Conservation (phyloP, 2,888 invertebrate genomes). For the Pyrocoelia pectoralis region DNA sequence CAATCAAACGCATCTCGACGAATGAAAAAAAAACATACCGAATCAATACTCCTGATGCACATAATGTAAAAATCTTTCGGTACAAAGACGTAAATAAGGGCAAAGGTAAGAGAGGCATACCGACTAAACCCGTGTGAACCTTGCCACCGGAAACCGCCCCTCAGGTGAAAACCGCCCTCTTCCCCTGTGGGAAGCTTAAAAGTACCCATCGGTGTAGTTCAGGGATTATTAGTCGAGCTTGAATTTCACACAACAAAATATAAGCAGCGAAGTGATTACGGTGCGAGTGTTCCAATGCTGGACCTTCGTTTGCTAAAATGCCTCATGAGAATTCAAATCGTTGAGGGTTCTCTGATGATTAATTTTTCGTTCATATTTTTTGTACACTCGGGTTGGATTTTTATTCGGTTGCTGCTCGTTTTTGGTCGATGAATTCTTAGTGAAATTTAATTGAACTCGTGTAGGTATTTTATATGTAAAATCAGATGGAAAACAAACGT, state of each 20-base stretch:
- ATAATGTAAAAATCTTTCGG: neutral
- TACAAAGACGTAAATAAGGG: slow-evolving; percentile 1
- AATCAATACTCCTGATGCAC: neutral
- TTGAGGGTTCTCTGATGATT: slow-evolving; percentile 26
- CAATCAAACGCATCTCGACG: slow-evolving; percentile 44
- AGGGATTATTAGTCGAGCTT: slow-evolving; percentile 57
- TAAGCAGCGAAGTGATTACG: slow-evolving; percentile 43
- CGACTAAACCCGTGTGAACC: slow-evolving; percentile 52
- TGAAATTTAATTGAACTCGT: too few species aligned
- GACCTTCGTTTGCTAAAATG: slow-evolving; percentile 34
- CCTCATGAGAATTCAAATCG: slow-evolving; percentile 34
- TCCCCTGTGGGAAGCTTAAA: slow-evolving; percentile 55
- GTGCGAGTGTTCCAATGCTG: slow-evolving; percentile 40
- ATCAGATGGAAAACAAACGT: slow-evolving; percentile 26
- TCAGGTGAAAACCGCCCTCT: slow-evolving; percentile 55
- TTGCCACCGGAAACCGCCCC: slow-evolving; percentile 58
- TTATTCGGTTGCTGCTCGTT: too few species aligned
- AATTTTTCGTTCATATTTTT: slow-evolving; percentile 27
- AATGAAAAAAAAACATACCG: too few species aligned
- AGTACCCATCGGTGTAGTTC: slow-evolving; percentile 52
- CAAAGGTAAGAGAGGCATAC: slow-evolving; percentile 8
- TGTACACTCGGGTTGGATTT: neutral
- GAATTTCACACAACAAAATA: slow-evolving; percentile 53
- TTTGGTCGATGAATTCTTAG: too few species aligned
- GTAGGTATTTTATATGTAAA: slow-evolving; percentile 14